Percentiles rank a stretch among this genome's conserved stretches.
phyloP scores from a whole-genome alignment of 1,140 invertebrate genomes.

The Drosophila rhopaloa region DNA sequence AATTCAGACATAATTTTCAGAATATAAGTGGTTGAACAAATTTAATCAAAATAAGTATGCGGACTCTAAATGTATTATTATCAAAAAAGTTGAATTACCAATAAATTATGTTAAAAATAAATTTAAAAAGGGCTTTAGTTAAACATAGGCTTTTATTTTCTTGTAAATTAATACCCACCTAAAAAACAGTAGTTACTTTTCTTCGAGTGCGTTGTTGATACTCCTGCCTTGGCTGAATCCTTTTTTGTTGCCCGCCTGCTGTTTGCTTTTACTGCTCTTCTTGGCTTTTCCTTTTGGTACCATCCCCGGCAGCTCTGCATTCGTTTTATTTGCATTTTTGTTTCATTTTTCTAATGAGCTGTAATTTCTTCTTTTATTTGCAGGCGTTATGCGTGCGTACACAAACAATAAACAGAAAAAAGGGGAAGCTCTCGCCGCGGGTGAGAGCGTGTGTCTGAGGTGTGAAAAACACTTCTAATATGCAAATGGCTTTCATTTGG shows the following conservation, averaged over 20 bases:
- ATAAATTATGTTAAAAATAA: too few species aligned
- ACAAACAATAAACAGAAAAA: conserved; percentile 64
- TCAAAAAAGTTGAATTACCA: too few species aligned
- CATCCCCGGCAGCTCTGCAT: conserved; percentile 42
- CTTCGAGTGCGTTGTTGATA: conserved; percentile 13
- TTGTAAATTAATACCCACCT: background rate
- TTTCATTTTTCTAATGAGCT: conserved; percentile 83
- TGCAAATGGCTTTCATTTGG: conserved; percentile 61
- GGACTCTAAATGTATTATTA: too few species aligned
- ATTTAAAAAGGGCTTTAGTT: too few species aligned
- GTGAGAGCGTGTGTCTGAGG: conserved; percentile 48
- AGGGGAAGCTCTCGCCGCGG: conserved; percentile 11
- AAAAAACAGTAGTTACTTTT: background rate
- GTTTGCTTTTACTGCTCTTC: conserved; percentile 60
- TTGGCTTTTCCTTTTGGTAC: conserved; percentile 26
- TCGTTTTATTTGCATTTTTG: conserved; percentile 55
- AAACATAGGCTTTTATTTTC: too few species aligned
- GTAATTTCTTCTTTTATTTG: conserved; percentile 81
- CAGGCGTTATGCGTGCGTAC: conserved; percentile 76
- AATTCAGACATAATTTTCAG: too few species aligned
- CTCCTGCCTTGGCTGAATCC: conserved; percentile 41
- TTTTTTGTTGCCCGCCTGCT: conserved; percentile 47
- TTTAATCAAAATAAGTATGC: too few species aligned
- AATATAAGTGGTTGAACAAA: too few species aligned
- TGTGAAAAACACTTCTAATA: conserved; percentile 79